Evolutionary conservation across 2,113 vertebrate species (phyloP).

Genomic region (Urocolius indicus): DNA sequence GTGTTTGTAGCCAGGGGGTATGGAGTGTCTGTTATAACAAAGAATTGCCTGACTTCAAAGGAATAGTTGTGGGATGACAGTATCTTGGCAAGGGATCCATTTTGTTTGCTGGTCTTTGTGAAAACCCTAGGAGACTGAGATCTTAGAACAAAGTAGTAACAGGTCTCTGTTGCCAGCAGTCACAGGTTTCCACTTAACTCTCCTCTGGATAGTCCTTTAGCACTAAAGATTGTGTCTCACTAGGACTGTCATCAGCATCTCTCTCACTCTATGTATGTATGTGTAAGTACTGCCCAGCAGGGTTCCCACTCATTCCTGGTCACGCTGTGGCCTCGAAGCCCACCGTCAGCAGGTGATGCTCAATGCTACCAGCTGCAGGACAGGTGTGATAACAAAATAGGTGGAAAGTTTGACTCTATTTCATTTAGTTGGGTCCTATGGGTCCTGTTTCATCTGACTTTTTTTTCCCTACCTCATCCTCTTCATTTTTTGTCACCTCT

Average conservation of each 20-base stretch:
- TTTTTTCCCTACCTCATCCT: not conserved
- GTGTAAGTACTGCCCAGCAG: not conserved
- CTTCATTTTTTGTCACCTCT: not conserved
- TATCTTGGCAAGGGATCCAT: not conserved
- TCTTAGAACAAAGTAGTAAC: not conserved
- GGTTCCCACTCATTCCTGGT: not conserved
- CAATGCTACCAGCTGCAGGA: not conserved
- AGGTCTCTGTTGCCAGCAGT: not conserved
- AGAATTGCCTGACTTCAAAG: not conserved
- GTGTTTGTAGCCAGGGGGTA: not conserved
- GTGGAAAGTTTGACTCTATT: not conserved
- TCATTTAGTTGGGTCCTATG: not conserved
- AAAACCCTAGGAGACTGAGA: not conserved
- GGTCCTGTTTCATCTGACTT: not conserved
- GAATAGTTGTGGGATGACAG: not conserved
- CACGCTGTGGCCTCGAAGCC: not conserved
- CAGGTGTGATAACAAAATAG: not conserved
- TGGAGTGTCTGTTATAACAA: not conserved
- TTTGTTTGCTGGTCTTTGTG: not conserved
- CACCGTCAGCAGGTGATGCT: not conserved
- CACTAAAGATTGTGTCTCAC: not conserved
- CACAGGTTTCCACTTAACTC: not conserved
- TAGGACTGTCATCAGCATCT: not conserved
- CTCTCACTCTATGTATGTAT: not conserved
- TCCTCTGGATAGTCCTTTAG: not conserved